Base-by-base conservation (phyloP, 2,113 vertebrate genomes). In the Salminus brasiliensis region DNA sequence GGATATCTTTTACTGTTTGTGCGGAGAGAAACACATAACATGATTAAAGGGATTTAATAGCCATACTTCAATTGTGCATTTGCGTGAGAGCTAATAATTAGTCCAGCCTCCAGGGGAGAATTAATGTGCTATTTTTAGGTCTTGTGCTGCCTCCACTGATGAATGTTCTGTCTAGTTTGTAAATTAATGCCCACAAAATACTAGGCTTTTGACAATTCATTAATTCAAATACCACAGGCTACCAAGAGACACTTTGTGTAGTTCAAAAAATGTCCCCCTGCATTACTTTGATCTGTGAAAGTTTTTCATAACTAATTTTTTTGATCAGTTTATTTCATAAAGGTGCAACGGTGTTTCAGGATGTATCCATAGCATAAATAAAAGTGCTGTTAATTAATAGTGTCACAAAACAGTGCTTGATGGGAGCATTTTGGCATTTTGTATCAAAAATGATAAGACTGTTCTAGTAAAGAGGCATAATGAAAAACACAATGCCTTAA, bases 71-170 rank as follows among this genome's bases (percentile, higher is more conserved):
- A 7, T 36, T 73, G 63, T 34, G 47, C 78, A 80, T 25, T 69
- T 71, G 62, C 43, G 63, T 71, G 32, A 67, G 45, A 43, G 29
- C 10, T 76, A 79, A 76, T 84, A 69, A 84, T 84, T 79, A 80
- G 18, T 43, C 30, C 53, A 36, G 45, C 34, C 68, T 41, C 34
- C 76, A 0, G 30, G 52, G 69, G 59, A 83, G n/a, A 60, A 63
- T 74, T 66, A 45, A 62, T 29, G 43, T 8, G 70, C 41, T 78
- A 66, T 75, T 68, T 74, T 75, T 27, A 53, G 65, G 41, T 18
- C 52, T 62, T 65, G 27, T 65, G 66, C 43, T 32, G 45, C 18
- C 36, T 76, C 8, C 13, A 75, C 36, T 55, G 52, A 73, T 71
- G 53, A 43, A 30, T 72, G 71, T 78, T 52, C n/a, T 49, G 27